Conservation (phyloP, 2,797 vertebrate species). For the Alca torda region DNA sequence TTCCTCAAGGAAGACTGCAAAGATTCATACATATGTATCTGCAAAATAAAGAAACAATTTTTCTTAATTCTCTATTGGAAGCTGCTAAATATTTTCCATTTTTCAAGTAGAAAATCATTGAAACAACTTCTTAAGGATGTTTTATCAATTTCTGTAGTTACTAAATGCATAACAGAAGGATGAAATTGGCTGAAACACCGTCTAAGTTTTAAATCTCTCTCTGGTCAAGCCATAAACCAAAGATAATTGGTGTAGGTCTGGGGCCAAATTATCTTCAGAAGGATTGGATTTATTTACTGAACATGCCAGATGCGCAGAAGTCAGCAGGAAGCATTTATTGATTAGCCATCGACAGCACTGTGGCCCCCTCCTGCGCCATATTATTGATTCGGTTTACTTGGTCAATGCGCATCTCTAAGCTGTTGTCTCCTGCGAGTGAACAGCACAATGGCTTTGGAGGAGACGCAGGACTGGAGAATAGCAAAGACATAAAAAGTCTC, state of each 20-base stretch:
- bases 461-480: slow-evolving; percentile 66
- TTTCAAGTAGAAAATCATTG: background rate
- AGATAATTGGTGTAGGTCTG: background rate
- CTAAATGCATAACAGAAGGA: background rate
- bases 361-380: slow-evolving; percentile 77
- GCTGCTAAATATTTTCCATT: background rate
- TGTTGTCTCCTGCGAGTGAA: slow-evolving; percentile 82
- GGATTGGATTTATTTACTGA: slow-evolving; percentile 54
- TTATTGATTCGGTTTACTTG: slow-evolving; percentile 78
- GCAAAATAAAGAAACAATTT: background rate
- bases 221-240: background rate
- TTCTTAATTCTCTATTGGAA: background rate
- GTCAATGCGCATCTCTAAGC: slow-evolving; percentile 72
- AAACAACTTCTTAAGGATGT: background rate
- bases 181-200: background rate
- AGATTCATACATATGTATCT: background rate
- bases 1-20: background rate
- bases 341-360: slow-evolving; percentile 80
- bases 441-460: slow-evolving; percentile 78
- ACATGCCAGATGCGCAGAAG: slow-evolving; percentile 77
- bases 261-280: slow-evolving; percentile 32
- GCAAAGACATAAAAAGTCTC: slow-evolving; percentile 75
- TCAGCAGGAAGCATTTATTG: slow-evolving; percentile 86
- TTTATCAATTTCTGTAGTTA: background rate
- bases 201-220: background rate